Evolutionary conservation across 2,113 vertebrate species (phyloP).

Genomic region (Ageneiosus marmoratus): DNA sequence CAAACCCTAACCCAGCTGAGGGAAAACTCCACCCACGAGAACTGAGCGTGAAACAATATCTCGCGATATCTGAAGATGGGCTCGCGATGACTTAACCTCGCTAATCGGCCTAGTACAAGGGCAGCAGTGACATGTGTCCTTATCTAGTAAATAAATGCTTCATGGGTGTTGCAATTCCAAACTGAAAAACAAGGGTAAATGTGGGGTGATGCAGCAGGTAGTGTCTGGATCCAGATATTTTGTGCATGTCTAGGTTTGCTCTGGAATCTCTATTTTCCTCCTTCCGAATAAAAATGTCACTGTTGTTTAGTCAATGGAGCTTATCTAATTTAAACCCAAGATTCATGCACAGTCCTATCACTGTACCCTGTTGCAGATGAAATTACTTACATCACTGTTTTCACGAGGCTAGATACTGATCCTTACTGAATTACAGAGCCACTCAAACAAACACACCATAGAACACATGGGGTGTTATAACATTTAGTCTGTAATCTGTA

Average conservation of each 20-base stretch:
- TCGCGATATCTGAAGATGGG: conserved; percentile 50
- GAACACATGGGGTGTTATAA: neutral
- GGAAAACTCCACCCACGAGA: conserved; percentile 54
- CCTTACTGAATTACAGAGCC: neutral
- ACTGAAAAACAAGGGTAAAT: neutral
- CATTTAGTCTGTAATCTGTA: neutral
- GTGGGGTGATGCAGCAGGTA: neutral
- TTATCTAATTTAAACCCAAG: neutral
- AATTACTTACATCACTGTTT: neutral
- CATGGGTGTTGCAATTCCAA: neutral
- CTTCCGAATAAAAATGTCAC: neutral
- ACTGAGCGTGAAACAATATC: conserved; percentile 11
- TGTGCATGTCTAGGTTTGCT: neutral
- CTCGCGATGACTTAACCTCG: neutral
- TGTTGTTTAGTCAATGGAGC: neutral
- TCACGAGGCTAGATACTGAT: neutral
- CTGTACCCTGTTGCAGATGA: neutral
- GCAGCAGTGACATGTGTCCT: neutral
- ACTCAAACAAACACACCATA: neutral
- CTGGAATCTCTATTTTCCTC: neutral
- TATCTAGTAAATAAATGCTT: neutral
- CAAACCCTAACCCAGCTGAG: conserved; percentile 39
- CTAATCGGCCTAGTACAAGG: no score
- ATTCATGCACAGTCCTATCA: neutral
- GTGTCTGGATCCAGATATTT: neutral